Conservation (phyloP, 37 sponge, comb jelly and placozoan genomes). For the Chondrosia reniformis region DNA sequence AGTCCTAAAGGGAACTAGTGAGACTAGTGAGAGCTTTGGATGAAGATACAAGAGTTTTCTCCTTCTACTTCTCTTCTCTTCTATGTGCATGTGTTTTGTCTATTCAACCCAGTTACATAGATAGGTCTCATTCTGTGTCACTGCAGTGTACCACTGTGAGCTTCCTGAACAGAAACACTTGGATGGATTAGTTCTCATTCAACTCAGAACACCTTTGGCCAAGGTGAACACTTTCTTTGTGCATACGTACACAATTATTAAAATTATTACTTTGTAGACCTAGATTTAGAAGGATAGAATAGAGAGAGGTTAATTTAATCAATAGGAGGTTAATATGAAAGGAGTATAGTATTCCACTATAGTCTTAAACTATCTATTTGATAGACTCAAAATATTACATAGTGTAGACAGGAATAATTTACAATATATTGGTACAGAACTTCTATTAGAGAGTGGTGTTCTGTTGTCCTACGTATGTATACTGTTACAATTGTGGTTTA, state of each 20-base stretch:
- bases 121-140: no score
- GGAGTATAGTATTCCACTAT: no score
- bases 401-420: no score
- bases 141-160: conserved; percentile 33
- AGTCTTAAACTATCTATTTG: no score
- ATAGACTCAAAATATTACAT: no score
- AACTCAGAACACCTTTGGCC: conserved; percentile 59
- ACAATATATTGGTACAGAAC: no score
- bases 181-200: conserved; percentile 29
- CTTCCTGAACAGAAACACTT: not conserved
- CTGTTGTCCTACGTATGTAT: not conserved
- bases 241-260: not conserved
- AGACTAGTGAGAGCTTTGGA: no score
- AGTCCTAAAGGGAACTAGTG: not conserved
- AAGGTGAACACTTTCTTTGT: conserved; percentile 50
- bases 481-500: not conserved
- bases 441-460: not conserved
- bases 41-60: not conserved
- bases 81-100: no score
- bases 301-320: no score
- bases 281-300: no score
- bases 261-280: not conserved
- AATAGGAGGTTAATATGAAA: no score
- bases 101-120: no score
- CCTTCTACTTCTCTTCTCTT: not conserved